These are phyloP conservation scores for Aphelocoma coerulescens DNA, from an alignment of 2,113 vertebrate species.

Conservation along the genomic window DNA sequence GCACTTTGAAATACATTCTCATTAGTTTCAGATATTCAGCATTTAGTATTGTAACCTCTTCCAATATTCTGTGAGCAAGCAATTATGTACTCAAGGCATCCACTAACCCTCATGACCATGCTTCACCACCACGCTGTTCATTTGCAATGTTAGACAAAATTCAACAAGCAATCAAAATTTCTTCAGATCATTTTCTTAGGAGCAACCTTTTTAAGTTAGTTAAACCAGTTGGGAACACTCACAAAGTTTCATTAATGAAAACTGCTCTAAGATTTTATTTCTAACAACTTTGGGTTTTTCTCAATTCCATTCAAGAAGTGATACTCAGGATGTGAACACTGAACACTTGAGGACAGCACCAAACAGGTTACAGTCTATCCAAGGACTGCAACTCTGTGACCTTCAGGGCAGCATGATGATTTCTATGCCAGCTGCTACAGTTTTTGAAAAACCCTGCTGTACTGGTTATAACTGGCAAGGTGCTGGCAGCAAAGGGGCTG, in stretches of 20 bases:
- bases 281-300: neutral
- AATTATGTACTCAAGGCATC: neutral
- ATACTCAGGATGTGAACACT: neutral
- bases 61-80: neutral
- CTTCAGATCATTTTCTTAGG: neutral
- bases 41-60: neutral
- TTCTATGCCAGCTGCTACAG: neutral
- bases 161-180: neutral
- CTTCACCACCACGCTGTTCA: neutral
- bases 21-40: neutral
- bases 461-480: neutral
- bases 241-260: neutral
- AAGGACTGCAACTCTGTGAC: neutral
- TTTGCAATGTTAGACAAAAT: neutral
- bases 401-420: accelerated
- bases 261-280: neutral
- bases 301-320: neutral
- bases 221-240: neutral
- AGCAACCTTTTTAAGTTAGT: neutral
- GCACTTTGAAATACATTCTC: neutral
- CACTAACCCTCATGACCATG: neutral
- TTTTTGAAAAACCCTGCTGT: neutral
- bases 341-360: accelerated
- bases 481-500: neutral
- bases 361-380: neutral